These are phyloP conservation scores for Luperina testacea DNA, from an alignment of 2,888 invertebrate genomes.

Conservation along the genomic window DNA sequence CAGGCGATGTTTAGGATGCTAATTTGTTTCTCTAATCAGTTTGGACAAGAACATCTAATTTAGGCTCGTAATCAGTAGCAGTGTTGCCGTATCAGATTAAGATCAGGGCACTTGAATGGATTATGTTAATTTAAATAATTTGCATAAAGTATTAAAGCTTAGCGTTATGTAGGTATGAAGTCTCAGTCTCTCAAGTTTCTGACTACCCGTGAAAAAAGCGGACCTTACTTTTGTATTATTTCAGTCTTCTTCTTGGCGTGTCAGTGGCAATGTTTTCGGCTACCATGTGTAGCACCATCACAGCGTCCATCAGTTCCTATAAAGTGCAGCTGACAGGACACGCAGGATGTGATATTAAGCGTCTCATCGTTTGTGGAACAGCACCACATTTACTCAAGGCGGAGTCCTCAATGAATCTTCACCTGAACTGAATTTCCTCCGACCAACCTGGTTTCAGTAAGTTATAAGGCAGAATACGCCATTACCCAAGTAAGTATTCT, in stretches of 20 bases:
- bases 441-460: background rate
- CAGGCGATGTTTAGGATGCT: slow-evolving; percentile 3
- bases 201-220: background rate
- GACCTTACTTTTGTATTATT: background rate
- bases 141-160: background rate
- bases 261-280: no score
- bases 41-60: background rate
- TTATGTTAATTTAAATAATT: background rate
- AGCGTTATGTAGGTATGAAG: background rate
- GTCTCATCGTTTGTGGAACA: no score
- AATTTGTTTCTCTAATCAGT: background rate
- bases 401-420: background rate
- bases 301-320: no score
- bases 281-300: no score
- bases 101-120: background rate
- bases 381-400: background rate
- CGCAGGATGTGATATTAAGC: no score
- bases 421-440: background rate
- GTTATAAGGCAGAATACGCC: background rate
- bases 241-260: no score
- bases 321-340: no score
- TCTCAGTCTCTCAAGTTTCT: background rate
- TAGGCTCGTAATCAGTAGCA: no score
- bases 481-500: background rate
- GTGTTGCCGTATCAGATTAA: background rate